phyloP scores from a whole-genome alignment of 1,140 invertebrate species.

The Xylocopa sonorina region DNA sequence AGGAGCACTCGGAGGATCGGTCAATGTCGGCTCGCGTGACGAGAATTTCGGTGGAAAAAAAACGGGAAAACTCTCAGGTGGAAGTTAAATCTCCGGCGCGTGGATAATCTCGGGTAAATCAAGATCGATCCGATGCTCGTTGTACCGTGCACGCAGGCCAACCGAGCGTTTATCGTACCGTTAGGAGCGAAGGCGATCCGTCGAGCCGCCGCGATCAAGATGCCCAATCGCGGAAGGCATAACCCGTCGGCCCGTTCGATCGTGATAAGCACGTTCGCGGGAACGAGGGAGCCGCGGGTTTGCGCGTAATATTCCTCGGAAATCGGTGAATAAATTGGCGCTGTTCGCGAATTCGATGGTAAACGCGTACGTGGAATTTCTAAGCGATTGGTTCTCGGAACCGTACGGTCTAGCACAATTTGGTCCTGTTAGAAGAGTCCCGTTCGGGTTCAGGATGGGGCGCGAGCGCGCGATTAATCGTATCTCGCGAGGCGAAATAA shows the following conservation, averaged over 20 bases:
- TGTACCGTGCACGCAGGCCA: background rate
- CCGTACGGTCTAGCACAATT: too few relatives aligned
- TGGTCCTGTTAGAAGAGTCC: too few relatives aligned
- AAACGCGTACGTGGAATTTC: too few relatives aligned
- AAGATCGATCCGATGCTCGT: constrained; percentile 8
- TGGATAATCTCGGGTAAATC: background rate
- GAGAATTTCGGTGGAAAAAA: too few relatives aligned
- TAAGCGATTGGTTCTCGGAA: too few relatives aligned
- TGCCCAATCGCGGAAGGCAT: too few relatives aligned
- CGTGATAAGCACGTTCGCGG: background rate
- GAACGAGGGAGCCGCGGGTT: background rate
- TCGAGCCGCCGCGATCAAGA: background rate
- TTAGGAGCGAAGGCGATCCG: background rate
- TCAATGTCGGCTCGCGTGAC: too few relatives aligned
- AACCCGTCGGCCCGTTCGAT: background rate
- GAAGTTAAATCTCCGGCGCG: background rate
- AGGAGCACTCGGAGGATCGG: too few relatives aligned
- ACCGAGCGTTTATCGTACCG: background rate
- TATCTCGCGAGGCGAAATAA: background rate
- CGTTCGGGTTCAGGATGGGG: background rate
- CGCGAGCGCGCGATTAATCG: background rate
- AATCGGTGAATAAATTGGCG: background rate
- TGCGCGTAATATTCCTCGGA: too few relatives aligned
- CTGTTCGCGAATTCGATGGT: too few relatives aligned
- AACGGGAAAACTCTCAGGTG: too few relatives aligned